Evolutionary conservation across 2,113 vertebrate genomes (phyloP).

Genomic region (Haplochromis vanheusdeni): DNA sequence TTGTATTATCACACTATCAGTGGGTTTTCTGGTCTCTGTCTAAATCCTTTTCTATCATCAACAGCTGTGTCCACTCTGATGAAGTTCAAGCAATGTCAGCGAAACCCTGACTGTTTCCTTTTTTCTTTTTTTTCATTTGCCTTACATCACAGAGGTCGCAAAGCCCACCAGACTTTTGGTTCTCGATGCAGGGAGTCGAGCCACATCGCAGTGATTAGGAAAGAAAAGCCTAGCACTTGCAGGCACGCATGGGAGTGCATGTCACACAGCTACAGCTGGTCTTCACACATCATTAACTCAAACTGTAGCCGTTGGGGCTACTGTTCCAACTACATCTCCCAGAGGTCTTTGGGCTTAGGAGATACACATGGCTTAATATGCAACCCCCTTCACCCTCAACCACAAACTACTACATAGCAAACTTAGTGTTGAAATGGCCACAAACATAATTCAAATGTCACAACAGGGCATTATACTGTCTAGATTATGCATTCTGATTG

Average conservation of each 20-base stretch:
- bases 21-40: not conserved
- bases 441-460: not conserved
- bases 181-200: not conserved
- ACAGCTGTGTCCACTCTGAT: conserved; percentile 12
- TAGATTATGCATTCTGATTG: not conserved
- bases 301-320: not conserved
- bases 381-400: not conserved
- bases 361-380: not conserved
- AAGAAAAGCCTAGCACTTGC: conserved; percentile 7
- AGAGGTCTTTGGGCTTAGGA: conserved; percentile 15
- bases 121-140: conserved; percentile 7
- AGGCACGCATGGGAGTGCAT: not conserved
- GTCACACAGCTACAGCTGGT: conserved; percentile 33
- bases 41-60: not conserved
- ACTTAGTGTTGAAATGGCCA: not conserved
- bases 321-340: conserved; percentile 23
- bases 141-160: conserved; percentile 21
- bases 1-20: not conserved
- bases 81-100: conserved; percentile 2
- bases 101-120: conserved; percentile 10
- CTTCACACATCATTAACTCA: conserved; percentile 44
- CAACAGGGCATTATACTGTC: not conserved
- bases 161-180: not conserved
- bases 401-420: not conserved
- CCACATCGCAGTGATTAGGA: conserved; percentile 38